Conservation (phyloP, 2,113 vertebrate genomes). For the Tenebrosternarchus preto region DNA sequence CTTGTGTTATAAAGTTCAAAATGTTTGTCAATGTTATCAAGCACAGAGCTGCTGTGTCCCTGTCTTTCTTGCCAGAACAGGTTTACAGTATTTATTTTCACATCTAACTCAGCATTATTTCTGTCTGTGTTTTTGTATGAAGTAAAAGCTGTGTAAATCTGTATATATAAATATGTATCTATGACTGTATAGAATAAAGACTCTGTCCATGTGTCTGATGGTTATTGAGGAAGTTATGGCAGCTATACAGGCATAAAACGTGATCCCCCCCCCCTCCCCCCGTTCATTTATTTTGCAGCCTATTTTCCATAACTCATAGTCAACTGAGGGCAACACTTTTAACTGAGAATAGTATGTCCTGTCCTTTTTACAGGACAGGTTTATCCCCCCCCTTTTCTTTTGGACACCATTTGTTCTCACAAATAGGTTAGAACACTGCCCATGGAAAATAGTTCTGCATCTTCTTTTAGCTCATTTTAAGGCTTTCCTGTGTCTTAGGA, state of each 20-base stretch:
- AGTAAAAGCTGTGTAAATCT: slow-evolving; percentile 39
- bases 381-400: too few species aligned
- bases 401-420: too few species aligned
- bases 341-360: too few species aligned
- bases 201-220: slow-evolving; percentile 56
- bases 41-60: slow-evolving; percentile 20
- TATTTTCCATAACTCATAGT: neutral
- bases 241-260: slow-evolving; percentile 16
- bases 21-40: slow-evolving; percentile 7
- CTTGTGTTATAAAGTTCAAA: neutral
- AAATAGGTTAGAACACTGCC: too few species aligned
- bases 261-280: too few species aligned
- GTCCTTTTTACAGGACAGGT: too few species aligned
- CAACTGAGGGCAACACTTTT: too few species aligned
- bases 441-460: too few species aligned
- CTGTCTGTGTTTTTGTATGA: slow-evolving; percentile 51
- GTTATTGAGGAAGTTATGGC: slow-evolving; percentile 15
- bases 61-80: slow-evolving; percentile 27
- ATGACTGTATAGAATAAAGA: slow-evolving; percentile 78
- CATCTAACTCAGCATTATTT: slow-evolving; percentile 57
- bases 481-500: too few species aligned
- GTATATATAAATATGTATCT: slow-evolving; percentile 57
- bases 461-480: too few species aligned
- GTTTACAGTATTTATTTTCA: slow-evolving; percentile 60
- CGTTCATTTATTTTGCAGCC: neutral